Evolutionary conservation across 2,797 vertebrate genomes (phyloP).

Genomic region (Xyrichtys novacula): DNA sequence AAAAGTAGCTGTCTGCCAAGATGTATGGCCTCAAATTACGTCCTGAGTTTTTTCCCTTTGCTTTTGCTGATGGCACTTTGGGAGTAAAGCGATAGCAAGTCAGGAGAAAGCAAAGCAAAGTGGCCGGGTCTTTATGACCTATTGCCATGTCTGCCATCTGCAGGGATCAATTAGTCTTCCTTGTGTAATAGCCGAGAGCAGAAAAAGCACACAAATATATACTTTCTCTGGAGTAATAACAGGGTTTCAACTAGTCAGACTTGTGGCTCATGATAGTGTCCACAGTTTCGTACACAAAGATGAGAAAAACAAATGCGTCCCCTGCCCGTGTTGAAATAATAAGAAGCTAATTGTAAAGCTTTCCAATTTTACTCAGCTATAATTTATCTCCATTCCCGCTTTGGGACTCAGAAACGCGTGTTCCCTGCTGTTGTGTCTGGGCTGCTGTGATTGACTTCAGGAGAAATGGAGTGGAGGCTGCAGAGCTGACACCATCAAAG

Average conservation of each 20-base stretch:
- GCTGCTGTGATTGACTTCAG: conserved; percentile 54
- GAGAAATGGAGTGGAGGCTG: conserved; percentile 40
- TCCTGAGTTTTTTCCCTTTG: conserved; percentile 50
- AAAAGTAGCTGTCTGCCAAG: conserved; percentile 74
- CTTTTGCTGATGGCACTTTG: conserved; percentile 74
- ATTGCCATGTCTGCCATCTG: conserved; percentile 82
- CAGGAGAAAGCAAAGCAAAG: conserved; percentile 76
- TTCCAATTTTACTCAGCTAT: conserved; percentile 21
- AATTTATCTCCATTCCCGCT: conserved; percentile 33
- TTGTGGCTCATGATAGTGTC: conserved; percentile 26
- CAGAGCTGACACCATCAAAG: conserved; percentile 54
- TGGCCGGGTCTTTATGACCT: conserved; percentile 78
- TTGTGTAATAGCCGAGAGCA: conserved; percentile 72
- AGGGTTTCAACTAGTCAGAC: conserved; percentile 46
- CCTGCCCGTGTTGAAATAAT: conserved; percentile 13
- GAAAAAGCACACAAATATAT: conserved; percentile 67
- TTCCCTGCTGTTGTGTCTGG: conserved; percentile 36
- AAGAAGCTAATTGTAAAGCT: conserved; percentile 40
- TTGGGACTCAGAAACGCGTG: conserved; percentile 12
- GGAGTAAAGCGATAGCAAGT: conserved; percentile 74
- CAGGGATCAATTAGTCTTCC: conserved; percentile 85
- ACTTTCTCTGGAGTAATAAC: conserved; percentile 68
- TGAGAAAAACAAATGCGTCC: conserved; percentile 18
- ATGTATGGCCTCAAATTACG: conserved; percentile 79
- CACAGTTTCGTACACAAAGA: conserved; percentile 21